Evolutionary conservation across 2,888 invertebrate genomes (phyloP), one percentile per base, ranked within the genome.

Genomic region (Orgyia antiqua): DNA sequence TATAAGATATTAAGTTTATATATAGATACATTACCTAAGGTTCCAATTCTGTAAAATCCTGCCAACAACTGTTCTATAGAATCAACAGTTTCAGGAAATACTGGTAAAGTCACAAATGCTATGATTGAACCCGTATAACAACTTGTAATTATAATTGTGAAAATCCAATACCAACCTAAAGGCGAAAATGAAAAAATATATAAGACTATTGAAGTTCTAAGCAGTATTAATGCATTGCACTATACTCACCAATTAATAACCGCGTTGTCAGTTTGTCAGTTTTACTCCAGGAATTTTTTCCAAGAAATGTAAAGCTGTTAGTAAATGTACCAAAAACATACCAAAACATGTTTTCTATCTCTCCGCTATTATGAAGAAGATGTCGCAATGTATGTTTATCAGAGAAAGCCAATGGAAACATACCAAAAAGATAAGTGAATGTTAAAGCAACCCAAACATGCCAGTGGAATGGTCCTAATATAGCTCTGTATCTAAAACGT

Each of bases 281-380:
- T 60, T 87, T 90, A 43, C 89, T 90, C 93, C 92, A 94, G 7
- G 93, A 91, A 49, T 90, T 88, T 57, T 88, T 88, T 0, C 92
- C 92, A 21, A 84, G 71, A 54, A 92, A 92, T 0, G 92, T 91
- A 53, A 94, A 93, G 48, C 92, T 91, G 58, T 94, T 94, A 0
- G 94, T 94, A 58, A 94, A 94, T 24, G 94, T 94, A 3, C 94
- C 94, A 54, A 94, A 94, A 31, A 94, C 93, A 59, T 93, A 94
- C 94, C 94, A 94, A 66, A 94, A 94, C 93, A 94, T 94, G 52
- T 93, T 92, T 70, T 93, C 93, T 19, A 94, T 80, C 77, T 93
- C 92, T 28, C 91, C 90, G 35, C 91, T 91, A 47, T 91, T 89
- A 21, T 90, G 86, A 13, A 93, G 51, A 15, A 94, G 73, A 57